phyloP scores from a whole-genome alignment of 2,888 invertebrate species.

The Nasonia oneida region DNA sequence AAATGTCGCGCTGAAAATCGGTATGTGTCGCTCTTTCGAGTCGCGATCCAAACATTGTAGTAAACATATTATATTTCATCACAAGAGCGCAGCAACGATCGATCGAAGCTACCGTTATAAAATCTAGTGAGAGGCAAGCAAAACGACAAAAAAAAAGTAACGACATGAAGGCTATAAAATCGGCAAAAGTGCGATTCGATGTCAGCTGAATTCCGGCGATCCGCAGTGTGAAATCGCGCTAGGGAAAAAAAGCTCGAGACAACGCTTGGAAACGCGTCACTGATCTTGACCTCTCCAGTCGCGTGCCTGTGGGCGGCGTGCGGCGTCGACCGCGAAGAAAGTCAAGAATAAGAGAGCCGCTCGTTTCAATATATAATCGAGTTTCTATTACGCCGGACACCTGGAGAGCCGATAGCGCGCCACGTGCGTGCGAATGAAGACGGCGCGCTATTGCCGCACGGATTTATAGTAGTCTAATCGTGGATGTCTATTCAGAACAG shows the following conservation, averaged over 20 bases:
- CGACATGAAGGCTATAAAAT: background rate
- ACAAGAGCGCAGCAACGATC: background rate
- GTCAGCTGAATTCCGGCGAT: background rate
- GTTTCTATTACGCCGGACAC: constrained; percentile 23
- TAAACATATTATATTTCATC: background rate
- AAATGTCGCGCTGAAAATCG: background rate
- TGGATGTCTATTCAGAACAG: background rate
- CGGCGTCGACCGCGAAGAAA: constrained; percentile 26
- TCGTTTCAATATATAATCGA: constrained; percentile 40
- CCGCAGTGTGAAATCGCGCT: too few species aligned
- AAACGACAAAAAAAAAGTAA: too few species aligned
- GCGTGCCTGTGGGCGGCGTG: background rate
- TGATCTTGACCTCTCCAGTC: constrained; percentile 58
- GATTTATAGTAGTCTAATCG: background rate
- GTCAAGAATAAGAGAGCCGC: constrained; percentile 23
- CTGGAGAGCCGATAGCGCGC: background rate
- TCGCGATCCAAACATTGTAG: background rate
- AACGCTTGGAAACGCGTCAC: constrained; percentile 38
- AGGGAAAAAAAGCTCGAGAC: constrained; percentile 23
- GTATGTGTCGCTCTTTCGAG: background rate
- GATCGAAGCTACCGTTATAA: too few species aligned
- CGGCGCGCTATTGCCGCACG: background rate
- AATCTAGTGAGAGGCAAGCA: too few species aligned
- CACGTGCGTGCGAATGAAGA: background rate
- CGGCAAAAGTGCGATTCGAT: background rate